Base-by-base conservation (phyloP, 92 coral and sea anemone genomes). In the Bergia sp. region DNA sequence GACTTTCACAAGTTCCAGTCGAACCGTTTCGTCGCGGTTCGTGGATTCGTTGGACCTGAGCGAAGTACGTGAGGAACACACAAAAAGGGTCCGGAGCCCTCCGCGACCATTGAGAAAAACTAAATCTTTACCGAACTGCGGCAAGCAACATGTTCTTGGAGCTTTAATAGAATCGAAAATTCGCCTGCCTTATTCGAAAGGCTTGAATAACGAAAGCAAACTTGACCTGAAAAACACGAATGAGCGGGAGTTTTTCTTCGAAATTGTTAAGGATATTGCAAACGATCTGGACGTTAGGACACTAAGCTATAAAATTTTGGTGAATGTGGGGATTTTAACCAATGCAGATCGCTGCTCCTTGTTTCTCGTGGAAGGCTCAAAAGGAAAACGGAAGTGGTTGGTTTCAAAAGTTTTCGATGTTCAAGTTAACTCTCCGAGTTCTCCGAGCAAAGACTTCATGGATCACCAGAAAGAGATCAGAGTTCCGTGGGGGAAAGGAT, bases 331-430 rank as follows among this genome's bases (percentile, higher is more conserved):
- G 90, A 97, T 97, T 82, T 92, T 97, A 85, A 97, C 99, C 78
- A 97, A 95, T 81, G 99, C 99, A 67, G 99, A 97, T 91, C 96
- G 99, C 79, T 97, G 99, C 77, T 97, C 99, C 79, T 84, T 97
- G 92, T 97, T 97, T 94, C 91, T 97, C 40, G 98, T 96, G 81
- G 98, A 97, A 84, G 99, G 99, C 73, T 95, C 97, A 20, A 96
- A 95, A 88, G 96, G 95, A 66, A 96, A 95, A 87, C 91, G 93
- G 36, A 96, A 94, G 93, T 93, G 96, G 95, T 92, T 97, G 86
- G 99, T 97, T 65, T 97, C 99, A 73, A 95, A 97, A 91, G 96
- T 97, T 89, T 97, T 97, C 86, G 99, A 97, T 75, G 99, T 97
- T 76, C 98, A 96, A 67, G 94, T 96, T 69, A 97, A 95, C 61